A percentile compares a stretch with the other conserved stretches of the same genome.
These are phyloP conservation scores for Iselma pallidipennis DNA, from an alignment of 2,888 invertebrate species.

Conservation along the genomic window DNA sequence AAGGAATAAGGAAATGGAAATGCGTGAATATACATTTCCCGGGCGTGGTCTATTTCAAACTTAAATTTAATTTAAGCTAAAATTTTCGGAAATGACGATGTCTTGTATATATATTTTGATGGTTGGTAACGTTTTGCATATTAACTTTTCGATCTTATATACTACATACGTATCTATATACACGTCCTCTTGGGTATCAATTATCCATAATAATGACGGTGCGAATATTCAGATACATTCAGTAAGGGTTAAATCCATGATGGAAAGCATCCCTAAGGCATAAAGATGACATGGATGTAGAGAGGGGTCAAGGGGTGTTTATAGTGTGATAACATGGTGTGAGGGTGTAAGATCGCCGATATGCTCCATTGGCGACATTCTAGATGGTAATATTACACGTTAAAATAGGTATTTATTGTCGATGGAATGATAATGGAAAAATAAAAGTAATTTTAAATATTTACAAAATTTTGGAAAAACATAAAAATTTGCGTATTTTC, in stretches of 20 bases:
- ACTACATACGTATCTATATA: not conserved
- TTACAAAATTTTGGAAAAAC: not conserved
- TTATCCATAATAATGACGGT: conserved; percentile 36
- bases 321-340: conserved; percentile 51
- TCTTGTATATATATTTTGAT: not conserved
- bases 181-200: conserved; percentile 34
- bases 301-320: conserved; percentile 32
- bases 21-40: conserved; percentile 44
- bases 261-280: conserved; percentile 43
- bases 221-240: conserved; percentile 32
- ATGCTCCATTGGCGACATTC: too few species aligned
- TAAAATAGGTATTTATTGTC: too few species aligned
- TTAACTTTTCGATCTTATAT: conserved; percentile 27
- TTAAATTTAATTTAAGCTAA: conserved; percentile 39
- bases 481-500: too few species aligned
- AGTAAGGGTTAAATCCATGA: conserved; percentile 50
- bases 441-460: too few species aligned
- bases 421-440: too few species aligned
- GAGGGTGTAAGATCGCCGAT: conserved; percentile 49
- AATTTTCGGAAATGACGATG: conserved; percentile 38
- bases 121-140: conserved; percentile 23
- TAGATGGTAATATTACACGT: too few species aligned
- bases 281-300: conserved; percentile 23
- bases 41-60: conserved; percentile 31
- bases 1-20: conserved; percentile 39